A percentile compares a stretch with the other conserved stretches of the same genome.
phyloP scores from a whole-genome alignment of 37 sponge, comb jelly and placozoan genomes.

The Bolinopsis microptera region DNA sequence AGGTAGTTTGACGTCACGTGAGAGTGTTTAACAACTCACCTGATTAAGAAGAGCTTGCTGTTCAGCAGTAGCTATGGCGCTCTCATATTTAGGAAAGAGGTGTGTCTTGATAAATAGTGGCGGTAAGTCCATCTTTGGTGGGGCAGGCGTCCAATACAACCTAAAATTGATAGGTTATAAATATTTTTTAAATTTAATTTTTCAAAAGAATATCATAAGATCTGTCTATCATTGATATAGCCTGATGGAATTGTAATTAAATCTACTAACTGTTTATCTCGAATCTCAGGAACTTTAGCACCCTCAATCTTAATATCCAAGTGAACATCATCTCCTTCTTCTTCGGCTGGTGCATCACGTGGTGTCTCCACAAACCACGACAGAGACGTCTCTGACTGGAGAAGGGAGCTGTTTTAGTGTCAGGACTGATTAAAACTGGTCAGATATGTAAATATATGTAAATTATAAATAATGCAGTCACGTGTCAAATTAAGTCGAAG shows the following conservation, averaged over 20 bases:
- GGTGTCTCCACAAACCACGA: conserved; percentile 47
- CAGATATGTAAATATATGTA: not conserved
- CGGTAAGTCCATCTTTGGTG: conserved; percentile 83
- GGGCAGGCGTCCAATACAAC: conserved; percentile 82
- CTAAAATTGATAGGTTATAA: conserved; percentile 31
- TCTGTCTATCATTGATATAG: no score
- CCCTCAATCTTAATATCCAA: conserved; percentile 6
- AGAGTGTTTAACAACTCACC: no score
- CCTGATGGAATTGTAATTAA: no score
- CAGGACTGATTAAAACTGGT: not conserved
- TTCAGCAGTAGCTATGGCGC: conserved; percentile 56
- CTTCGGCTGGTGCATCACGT: not conserved
- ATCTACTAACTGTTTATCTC: conserved; percentile 20
- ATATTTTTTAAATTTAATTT: no score
- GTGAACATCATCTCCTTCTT: not conserved
- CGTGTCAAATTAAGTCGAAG: no score
- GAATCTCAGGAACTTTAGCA: not conserved
- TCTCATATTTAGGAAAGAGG: conserved; percentile 78
- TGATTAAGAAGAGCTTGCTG: conserved; percentile 24
- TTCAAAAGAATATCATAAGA: no score
- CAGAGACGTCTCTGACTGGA: conserved; percentile 13
- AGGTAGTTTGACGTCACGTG: no score
- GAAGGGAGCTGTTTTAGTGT: no score
- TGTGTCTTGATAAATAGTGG: conserved; percentile 72
- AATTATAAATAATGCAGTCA: no score